Evolutionary conservation across 53 echinoderm and acorn worm genomes (phyloP), one percentile per base, ranked within the genome.

Genomic region (Temnopleurus reevesii): DNA sequence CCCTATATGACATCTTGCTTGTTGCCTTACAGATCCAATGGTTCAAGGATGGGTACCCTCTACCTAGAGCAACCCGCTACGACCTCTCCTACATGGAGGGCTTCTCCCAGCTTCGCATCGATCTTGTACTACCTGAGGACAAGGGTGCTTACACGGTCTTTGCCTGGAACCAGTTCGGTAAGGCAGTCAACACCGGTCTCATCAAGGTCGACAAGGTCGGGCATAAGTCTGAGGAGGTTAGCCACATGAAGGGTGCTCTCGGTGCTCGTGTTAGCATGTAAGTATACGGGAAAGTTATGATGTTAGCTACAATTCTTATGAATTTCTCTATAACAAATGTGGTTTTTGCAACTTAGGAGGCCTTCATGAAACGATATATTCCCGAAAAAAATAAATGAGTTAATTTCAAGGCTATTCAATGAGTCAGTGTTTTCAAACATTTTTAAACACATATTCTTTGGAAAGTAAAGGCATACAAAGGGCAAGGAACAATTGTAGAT

Each of bases 201-300:
- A 85, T 99, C 26, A 76, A 93, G 23, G 99, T 99, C 15, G 93
- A 94, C 24, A 76, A 79, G 27, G 81, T 89, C 5, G 95, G 94
- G 34, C 90, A 83, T 12, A 83, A 76, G 12, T 28, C 90, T 15
- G 95, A 94, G 28, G 92, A 91, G 82, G 91, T 94, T 7, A 90
- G 93, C 8, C 96, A 99, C 84, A 99, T 99, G 99, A 99, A 93
- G 89, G 99, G 99, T 61, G 91, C 92, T 55, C 90, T 99, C 81
- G 96, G 93, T 54, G 92, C 93, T 76, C 91, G 95, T 65, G 98
- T 98, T 24, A 93, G 90, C 54, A 66, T 92, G 97, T 97, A 91
- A 95, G 95, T 95, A 23, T 54, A 44, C 17, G 3, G n/a, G n/a
- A n/a, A n/a, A n/a, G n/a, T n/a, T n/a, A n/a, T n/a, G n/a, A n/a